phyloP scores from a whole-genome alignment of 2,888 invertebrate genomes.

The Amorpha juglandis region DNA sequence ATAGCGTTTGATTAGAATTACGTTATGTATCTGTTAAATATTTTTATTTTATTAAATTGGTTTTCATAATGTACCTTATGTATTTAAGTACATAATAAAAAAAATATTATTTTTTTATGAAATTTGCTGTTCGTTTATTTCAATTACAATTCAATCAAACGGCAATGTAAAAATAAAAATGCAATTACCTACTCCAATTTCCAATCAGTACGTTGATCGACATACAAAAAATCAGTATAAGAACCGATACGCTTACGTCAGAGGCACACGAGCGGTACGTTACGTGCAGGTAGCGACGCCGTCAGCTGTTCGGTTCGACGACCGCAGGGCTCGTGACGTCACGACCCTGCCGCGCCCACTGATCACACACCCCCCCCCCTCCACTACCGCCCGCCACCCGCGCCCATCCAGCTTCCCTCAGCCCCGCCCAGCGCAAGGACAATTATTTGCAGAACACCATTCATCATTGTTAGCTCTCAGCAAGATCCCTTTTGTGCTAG shows the following conservation, averaged over 20 bases:
- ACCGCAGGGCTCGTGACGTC: constrained; percentile 74
- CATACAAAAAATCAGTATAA: neutral
- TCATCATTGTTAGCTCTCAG: constrained; percentile 63
- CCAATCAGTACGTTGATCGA: neutral
- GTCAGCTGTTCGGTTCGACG: constrained; percentile 71
- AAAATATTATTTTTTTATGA: too few relatives aligned
- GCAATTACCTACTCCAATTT: too few relatives aligned
- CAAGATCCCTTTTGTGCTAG: constrained; percentile 49
- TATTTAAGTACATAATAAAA: too few relatives aligned
- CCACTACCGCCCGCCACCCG: constrained; percentile 36
- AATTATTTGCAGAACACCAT: constrained; percentile 76
- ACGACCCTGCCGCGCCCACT: constrained; percentile 64
- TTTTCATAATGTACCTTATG: too few relatives aligned
- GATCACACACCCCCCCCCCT: constrained; percentile 37
- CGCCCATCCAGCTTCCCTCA: constrained; percentile 31
- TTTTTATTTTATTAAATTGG: too few relatives aligned
- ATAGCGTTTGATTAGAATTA: too few relatives aligned
- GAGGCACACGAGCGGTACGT: neutral
- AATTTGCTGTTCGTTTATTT: too few relatives aligned
- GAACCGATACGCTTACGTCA: constrained; percentile 24
- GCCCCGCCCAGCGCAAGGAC: constrained; percentile 55
- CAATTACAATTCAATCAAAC: neutral
- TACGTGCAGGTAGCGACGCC: constrained; percentile 31
- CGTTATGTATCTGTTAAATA: too few relatives aligned
- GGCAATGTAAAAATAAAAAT: neutral